Evolutionary conservation across 2,888 invertebrate genomes (phyloP), one percentile per base, ranked within the genome.

Genomic region (Drosophila pseudotakahashii): DNA sequence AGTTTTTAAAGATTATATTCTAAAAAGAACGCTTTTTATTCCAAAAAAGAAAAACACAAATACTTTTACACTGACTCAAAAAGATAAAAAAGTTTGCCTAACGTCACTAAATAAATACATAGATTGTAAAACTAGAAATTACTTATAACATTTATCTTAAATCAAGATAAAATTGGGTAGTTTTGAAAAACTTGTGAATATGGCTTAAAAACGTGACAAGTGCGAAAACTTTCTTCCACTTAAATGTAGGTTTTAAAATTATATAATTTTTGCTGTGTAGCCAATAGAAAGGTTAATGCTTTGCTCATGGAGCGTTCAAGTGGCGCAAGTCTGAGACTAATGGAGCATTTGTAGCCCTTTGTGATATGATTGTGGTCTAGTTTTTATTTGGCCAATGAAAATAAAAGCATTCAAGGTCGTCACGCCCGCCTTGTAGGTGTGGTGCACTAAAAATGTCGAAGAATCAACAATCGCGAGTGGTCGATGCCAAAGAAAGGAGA

Each of bases 361-460:
- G 64, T 64, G 53, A 48, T 34, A 11, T 39, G 37, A 45, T 64
- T 64, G 54, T 36, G 45, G 68, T 47, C 54, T 66, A 67, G 37
- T 67, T 62, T 62, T 36, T 26, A 50, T 62, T 41, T 62, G 62
- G 48, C 16, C 26, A 50, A 26, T 30, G 19, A 48, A 63, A 62
- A 42, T 48, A 61, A 41, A 47, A 41, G 45, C 39, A 59, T 41
- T 62, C 63, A 63, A 63, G 62, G 62, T 42, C 62, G 55, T 14
- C 23, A 13, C 23, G 30, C 2, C 61, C n/a, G 45, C n/a, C 14
- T 37, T 61, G n/a, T 61, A 16, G 60, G 37, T 32, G 36, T 11
- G 37, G 16, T 16, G 60, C 23, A 16, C 48, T 30, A 11, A 41
- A 63, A 48, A 36, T 63, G 34, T 48, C 41, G 14, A 57, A 44